phyloP scores from a whole-genome alignment of 1,140 invertebrate species.

The Camponotus pennsylvanicus region DNA sequence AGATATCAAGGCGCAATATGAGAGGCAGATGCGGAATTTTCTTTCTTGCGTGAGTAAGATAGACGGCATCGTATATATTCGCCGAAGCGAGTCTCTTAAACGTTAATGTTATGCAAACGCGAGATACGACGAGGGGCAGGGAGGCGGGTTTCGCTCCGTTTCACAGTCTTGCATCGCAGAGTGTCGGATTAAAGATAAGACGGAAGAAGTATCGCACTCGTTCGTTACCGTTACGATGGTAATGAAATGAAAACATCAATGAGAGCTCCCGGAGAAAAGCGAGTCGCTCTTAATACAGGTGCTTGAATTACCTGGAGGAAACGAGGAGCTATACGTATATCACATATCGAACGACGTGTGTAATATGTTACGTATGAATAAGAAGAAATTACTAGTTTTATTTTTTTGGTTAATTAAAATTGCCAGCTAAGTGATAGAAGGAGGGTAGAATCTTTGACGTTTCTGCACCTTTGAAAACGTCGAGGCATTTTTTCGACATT shows the following conservation, averaged over 20 bases:
- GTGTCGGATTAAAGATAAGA: slow-evolving; percentile 53
- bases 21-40: slow-evolving; percentile 47
- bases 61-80: slow-evolving; percentile 45
- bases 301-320: background rate
- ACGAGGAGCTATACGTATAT: background rate
- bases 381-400: too few species aligned
- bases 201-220: slow-evolving; percentile 27
- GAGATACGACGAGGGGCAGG: slow-evolving; percentile 3
- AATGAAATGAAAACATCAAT: slow-evolving; percentile 61
- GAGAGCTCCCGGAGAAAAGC: background rate
- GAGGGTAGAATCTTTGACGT: background rate
- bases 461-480: background rate
- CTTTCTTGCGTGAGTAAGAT: slow-evolving; percentile 24
- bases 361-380: background rate
- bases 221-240: slow-evolving; percentile 38
- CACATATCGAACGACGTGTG: background rate
- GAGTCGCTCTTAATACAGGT: background rate
- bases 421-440: slow-evolving; percentile 1
- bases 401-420: background rate
- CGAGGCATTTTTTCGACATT: background rate
- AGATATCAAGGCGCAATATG: slow-evolving; percentile 33
- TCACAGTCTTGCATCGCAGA: slow-evolving; percentile 22
- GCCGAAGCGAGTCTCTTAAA: slow-evolving; percentile 45
- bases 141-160: slow-evolving; percentile 3
- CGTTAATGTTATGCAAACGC: slow-evolving; percentile 61